A percentile compares a stretch with the other conserved stretches of the same genome.
phyloP scores from a whole-genome alignment of 2,113 vertebrate species.

The Camelus dromedarius region DNA sequence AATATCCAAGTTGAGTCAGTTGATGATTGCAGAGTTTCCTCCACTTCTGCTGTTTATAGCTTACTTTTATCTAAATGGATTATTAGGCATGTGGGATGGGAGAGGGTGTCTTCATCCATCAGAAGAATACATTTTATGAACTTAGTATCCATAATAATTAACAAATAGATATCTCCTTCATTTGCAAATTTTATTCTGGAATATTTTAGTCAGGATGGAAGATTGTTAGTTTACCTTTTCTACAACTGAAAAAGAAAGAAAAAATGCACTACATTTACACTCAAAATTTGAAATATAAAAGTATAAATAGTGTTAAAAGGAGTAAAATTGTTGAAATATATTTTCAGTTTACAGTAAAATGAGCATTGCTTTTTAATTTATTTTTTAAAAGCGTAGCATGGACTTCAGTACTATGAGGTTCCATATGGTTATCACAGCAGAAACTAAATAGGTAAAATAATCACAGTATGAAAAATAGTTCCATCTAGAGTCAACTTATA shows the following conservation, averaged over 20 bases:
- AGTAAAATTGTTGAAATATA: background rate
- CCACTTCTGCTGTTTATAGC: background rate
- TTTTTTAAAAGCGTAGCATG: constrained; percentile 76
- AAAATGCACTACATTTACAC: background rate
- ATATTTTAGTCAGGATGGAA: background rate
- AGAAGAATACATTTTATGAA: background rate
- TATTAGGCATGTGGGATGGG: background rate
- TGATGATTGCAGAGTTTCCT: background rate
- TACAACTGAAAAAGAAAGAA: background rate
- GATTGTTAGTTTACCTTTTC: background rate
- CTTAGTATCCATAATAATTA: background rate
- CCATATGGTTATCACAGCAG: constrained; percentile 68
- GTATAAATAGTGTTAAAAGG: background rate
- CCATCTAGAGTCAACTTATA: constrained; percentile 17
- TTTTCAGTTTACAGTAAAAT: background rate
- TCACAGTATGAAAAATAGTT: constrained; percentile 78
- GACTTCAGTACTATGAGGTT: constrained; percentile 75
- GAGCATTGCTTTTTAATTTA: constrained; percentile 76
- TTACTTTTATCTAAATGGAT: background rate
- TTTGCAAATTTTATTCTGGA: background rate
- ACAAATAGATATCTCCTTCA: background rate
- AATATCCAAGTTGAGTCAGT: background rate
- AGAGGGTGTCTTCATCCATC: background rate
- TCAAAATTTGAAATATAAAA: background rate
- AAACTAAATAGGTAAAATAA: constrained; percentile 75